Conservation (phyloP, 2,113 vertebrate species). For the Ophthalmolycus amberensis region DNA sequence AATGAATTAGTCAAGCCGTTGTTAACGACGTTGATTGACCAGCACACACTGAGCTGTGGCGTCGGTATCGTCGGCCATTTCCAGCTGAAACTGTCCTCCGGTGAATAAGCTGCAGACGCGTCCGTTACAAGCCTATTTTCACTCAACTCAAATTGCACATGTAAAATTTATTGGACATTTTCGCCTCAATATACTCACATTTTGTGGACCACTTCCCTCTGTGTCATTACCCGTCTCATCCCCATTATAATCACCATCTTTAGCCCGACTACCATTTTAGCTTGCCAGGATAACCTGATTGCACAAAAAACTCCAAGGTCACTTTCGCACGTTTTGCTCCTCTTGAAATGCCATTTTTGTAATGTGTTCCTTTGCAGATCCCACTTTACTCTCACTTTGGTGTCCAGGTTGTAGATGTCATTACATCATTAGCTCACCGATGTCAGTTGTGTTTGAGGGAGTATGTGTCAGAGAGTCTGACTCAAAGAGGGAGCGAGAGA, state of each 20-base stretch:
- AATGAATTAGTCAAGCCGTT: not conserved
- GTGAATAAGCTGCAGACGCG: constrained; percentile 25
- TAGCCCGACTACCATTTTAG: constrained; percentile 23
- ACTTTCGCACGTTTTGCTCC: constrained; percentile 11
- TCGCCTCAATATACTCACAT: constrained; percentile 1
- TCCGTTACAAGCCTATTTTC: constrained; percentile 30
- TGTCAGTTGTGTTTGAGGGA: constrained; percentile 28
- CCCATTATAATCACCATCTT: constrained; percentile 37
- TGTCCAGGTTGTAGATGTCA: constrained; percentile 44
- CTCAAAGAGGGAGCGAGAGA: not conserved
- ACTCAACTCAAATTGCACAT: constrained; percentile 26
- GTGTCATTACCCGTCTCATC: constrained; percentile 1
- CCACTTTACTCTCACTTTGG: constrained; percentile 33
- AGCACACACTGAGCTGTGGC: constrained; percentile 3
- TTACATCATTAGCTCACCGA: constrained; percentile 45
- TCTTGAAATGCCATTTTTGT: constrained; percentile 26
- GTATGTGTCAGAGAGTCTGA: constrained; percentile 14
- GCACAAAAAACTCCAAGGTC: constrained; percentile 6
- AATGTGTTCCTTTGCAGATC: constrained; percentile 24
- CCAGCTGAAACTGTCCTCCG: constrained; percentile 21
- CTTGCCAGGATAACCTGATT: constrained; percentile 18
- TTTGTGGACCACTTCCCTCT: constrained; percentile 4
- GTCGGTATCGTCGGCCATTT: constrained; percentile 5
- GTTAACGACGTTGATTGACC: not conserved
- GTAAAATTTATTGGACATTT: constrained; percentile 19